Evolutionary conservation across 2,888 invertebrate species (phyloP).

Genomic region (Scaptomyza parva): DNA sequence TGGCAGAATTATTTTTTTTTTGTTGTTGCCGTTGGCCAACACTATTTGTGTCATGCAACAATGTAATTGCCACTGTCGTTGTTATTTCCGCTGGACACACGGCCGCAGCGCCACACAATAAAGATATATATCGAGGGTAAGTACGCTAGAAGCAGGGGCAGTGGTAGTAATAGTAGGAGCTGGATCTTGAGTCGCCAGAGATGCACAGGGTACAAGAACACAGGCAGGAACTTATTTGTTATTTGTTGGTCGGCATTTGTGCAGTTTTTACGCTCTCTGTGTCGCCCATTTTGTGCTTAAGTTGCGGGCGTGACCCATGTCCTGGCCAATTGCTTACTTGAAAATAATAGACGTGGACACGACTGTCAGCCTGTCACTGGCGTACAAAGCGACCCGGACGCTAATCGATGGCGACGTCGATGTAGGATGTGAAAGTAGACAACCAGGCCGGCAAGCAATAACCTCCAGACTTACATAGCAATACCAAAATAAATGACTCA

Average conservation of each 20-base stretch:
- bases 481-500: constrained; percentile 72
- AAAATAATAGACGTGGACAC: constrained; percentile 78
- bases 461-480: constrained; percentile 43
- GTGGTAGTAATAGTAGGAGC: neutral
- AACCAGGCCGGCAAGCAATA: constrained; percentile 45
- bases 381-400: constrained; percentile 63
- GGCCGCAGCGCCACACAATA: constrained; percentile 64
- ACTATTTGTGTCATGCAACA: constrained; percentile 84
- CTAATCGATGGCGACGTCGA: constrained; percentile 65
- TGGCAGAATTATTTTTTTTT: constrained; percentile 55
- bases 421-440: constrained; percentile 45
- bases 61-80: constrained; percentile 84
- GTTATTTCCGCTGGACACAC: constrained; percentile 83
- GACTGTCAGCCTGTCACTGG: constrained; percentile 71
- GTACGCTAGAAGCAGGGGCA: constrained; percentile 1
- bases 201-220: constrained; percentile 31
- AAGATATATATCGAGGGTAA: constrained; percentile 66
- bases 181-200: constrained; percentile 8
- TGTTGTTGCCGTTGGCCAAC: constrained; percentile 63
- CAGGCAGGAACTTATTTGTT: constrained; percentile 76
- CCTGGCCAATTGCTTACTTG: constrained; percentile 75
- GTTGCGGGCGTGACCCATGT: constrained; percentile 60
- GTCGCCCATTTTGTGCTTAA: constrained; percentile 52
- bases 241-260: constrained; percentile 78
- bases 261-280: constrained; percentile 64